phyloP scores from a whole-genome alignment of 2,797 vertebrate species.

The Martes flavigula region DNA sequence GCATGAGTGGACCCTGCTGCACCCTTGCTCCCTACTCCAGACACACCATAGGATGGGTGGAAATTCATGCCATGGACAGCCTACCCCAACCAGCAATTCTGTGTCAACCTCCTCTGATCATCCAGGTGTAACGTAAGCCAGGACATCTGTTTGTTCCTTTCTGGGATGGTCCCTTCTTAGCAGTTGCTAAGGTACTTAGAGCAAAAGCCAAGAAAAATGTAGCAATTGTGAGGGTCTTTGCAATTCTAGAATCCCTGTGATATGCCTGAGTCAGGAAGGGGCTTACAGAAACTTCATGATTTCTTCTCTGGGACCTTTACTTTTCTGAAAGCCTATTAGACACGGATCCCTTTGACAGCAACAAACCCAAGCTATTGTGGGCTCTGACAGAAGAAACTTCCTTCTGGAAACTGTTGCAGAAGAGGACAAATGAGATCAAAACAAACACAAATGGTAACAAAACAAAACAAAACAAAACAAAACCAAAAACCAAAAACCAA shows the following conservation, averaged over 20 bases:
- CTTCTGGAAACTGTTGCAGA: neutral
- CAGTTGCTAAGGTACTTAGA: neutral
- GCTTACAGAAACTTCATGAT: neutral
- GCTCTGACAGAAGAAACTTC: neutral
- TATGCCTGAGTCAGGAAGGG: neutral
- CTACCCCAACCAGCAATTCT: too few relatives aligned
- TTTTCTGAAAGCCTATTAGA: neutral
- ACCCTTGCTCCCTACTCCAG: neutral
- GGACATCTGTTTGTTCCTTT: neutral
- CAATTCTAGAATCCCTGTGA: neutral
- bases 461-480: neutral
- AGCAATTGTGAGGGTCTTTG: neutral
- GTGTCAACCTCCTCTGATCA: neutral
- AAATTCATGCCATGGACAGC: neutral
- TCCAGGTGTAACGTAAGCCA: neutral
- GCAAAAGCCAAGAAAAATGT: neutral
- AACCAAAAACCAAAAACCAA: neutral
- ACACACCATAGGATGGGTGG: neutral
- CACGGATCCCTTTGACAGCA: neutral
- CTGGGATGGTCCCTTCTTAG: neutral
- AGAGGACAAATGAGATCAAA: neutral
- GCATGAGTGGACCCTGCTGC: neutral
- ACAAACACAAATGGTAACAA: neutral
- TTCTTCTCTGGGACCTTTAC: neutral
- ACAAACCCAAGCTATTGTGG: neutral